Base-by-base conservation (phyloP, 2,888 invertebrate species). In the Tenthredo mesomela region DNA sequence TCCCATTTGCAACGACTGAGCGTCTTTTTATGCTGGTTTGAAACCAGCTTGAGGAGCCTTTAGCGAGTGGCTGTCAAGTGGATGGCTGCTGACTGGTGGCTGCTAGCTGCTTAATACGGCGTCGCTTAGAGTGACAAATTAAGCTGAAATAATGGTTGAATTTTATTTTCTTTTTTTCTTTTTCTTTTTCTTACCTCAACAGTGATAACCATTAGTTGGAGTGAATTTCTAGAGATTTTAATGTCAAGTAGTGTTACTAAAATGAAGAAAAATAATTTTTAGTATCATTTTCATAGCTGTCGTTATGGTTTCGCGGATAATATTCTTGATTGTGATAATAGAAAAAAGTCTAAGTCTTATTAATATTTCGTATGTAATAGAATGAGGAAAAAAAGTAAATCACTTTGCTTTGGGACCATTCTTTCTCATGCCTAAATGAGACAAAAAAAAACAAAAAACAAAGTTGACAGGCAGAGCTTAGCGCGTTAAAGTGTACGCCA, bases 1-100 rank as follows among this genome's bases (percentile, higher is more conserved):
- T n/a, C 33, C n/a, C 71, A 71, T 37, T 37, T 21, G 37, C 71
- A n/a, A 33, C n/a, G 40, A 18, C 37, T 0, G 37, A 71, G n/a
- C 71, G n/a, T 37, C 47, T 75, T 75, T 75, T 75, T 47, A 71
- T 18, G 75, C 50, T 21, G 47, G 75, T 47, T 75, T 75, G 25
- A 25, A 58, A 58, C 78, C 58, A 37, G 54, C 78, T 78, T 58
- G 78, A 78, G 78, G 37, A 78, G 33, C 75, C 75, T 47, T 75
- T 75, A 75, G 75, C 75, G 21, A 47, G 75, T 75, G 50, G 75
- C 58, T 78, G 78, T 78, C 78, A 58, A 78, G 78, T 78, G 78
- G 78, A 78, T 78, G 33, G 10, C 78, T 78, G 77, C 47, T 75
- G 70, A 37, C 70, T 47, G 75, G 47, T 75, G 21, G 40, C 43